Evolutionary conservation across 1,140 invertebrate genomes (phyloP).

Genomic region (Gonioctena quinquepunctata): DNA sequence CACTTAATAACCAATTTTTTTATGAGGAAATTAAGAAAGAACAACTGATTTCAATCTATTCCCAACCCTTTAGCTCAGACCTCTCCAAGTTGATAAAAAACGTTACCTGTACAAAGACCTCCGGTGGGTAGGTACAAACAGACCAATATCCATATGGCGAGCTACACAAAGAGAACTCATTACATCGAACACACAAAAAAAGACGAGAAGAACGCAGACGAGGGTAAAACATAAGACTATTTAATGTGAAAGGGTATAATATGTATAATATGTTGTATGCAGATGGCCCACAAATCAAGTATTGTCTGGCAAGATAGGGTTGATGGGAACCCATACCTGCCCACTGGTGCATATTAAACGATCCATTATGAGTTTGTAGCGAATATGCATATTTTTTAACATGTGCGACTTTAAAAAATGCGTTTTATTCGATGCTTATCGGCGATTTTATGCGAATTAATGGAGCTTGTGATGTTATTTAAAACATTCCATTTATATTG

Average conservation of each 20-base stretch:
- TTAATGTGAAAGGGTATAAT: conserved; percentile 18
- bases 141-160: not conserved
- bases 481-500: conserved; percentile 46
- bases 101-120: conserved; percentile 6
- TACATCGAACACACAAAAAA: conserved; percentile 25
- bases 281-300: conserved; percentile 50
- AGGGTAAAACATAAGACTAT: conserved; percentile 13
- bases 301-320: conserved; percentile 43
- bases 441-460: conserved; percentile 47
- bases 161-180: conserved; percentile 34
- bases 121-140: not conserved
- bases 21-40: no score
- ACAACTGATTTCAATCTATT: no score
- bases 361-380: conserved; percentile 36
- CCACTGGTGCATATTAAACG: conserved; percentile 44
- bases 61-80: no score
- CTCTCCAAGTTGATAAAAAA: not conserved
- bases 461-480: conserved; percentile 53
- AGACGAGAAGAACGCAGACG: not conserved
- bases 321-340: conserved; percentile 46
- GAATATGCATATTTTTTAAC: conserved; percentile 37
- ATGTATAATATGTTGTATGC: conserved; percentile 34
- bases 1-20: no score
- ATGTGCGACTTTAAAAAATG: conserved; percentile 29
- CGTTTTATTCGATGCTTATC: conserved; percentile 39